These are phyloP conservation scores for Salminus brasiliensis DNA, from an alignment of 2,113 vertebrate genomes.

Conservation along the genomic window DNA sequence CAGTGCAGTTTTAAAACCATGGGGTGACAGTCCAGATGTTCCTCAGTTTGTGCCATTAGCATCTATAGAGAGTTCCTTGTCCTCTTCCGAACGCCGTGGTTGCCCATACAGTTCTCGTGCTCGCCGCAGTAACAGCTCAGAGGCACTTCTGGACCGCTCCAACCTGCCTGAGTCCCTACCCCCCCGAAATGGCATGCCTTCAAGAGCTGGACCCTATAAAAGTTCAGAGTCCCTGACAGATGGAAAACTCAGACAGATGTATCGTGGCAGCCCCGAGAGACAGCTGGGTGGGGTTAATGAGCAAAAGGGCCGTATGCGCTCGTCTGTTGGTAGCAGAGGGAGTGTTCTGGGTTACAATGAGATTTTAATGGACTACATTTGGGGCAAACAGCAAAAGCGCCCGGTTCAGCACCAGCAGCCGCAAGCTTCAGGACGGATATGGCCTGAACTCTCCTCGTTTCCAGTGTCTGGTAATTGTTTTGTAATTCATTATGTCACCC, in stretches of 20 bases:
- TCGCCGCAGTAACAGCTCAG: constrained; percentile 88
- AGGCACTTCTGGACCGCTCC: constrained; percentile 86
- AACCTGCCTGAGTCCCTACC: constrained; percentile 70
- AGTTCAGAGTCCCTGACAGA: constrained; percentile 86
- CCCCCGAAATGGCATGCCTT: constrained; percentile 72
- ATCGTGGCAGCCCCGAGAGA: constrained; percentile 75
- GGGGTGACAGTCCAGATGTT: constrained; percentile 85
- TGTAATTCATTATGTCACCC: background rate
- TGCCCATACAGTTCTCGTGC: constrained; percentile 80
- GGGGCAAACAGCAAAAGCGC: constrained; percentile 82
- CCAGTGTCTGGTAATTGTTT: constrained; percentile 58
- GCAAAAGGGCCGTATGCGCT: constrained; percentile 72
- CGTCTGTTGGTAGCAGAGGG: constrained; percentile 71
- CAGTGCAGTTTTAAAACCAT: constrained; percentile 77
- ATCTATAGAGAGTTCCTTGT: constrained; percentile 70
- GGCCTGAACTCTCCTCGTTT: constrained; percentile 69
- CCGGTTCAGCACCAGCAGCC: constrained; percentile 73
- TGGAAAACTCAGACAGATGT: constrained; percentile 75
- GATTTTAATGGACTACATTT: constrained; percentile 85
- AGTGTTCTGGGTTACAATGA: constrained; percentile 78
- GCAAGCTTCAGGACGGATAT: constrained; percentile 75
- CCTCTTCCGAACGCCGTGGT: constrained; percentile 69
- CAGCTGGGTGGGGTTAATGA: constrained; percentile 66
- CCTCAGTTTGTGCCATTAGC: constrained; percentile 73
- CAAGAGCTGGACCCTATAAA: constrained; percentile 79